Base-by-base conservation (phyloP, 2,797 vertebrate genomes). In the Esox lucius region DNA sequence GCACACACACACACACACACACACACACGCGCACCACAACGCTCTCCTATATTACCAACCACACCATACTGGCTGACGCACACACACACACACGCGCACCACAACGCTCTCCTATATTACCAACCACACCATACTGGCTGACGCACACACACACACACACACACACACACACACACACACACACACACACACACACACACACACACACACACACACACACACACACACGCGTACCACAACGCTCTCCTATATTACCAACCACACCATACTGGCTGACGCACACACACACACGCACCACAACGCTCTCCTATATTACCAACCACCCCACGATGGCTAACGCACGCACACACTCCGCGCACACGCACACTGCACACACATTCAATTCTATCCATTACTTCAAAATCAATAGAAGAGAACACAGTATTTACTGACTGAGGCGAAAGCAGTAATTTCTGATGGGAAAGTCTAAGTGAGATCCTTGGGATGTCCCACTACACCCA, bases 161-260 rank as follows among this genome's bases (percentile, higher is more conserved):
- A 72, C 19, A 64, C 42, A 49, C 3, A 35, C 66, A 19, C 26
- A 35, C 11, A 39, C 9, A 59, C 28, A n/a, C 68, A 16, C 49
- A 84, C 81, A 83, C 73, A 81, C 76, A 81, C 78, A 84, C 70
- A 39, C 9, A 56, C 62, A 75, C 39, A 71, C 16, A 3, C 35
- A 39, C 66, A 59, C 4, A 59, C 56, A 59, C 9, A 59, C 56
- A 17, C 9, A 13, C 56, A 12, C 11, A n/a, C 56, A n/a, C n/a
- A n/a, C 56, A 66, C 59, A 72, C 73, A 78, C 68, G n/a, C n/a
- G n/a, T 68, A 16, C 49, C 16, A 3, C 35, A 39, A 59, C 66
- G 67, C 51, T 53, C 51, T 53, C 51, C 51, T 53, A 16, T n/a
- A n/a, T n/a, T 17, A 17, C 49, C 51, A 56, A 56, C 15, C 4